phyloP scores from a whole-genome alignment of 2,888 invertebrate genomes.

The Margaritifera margaritifera region DNA sequence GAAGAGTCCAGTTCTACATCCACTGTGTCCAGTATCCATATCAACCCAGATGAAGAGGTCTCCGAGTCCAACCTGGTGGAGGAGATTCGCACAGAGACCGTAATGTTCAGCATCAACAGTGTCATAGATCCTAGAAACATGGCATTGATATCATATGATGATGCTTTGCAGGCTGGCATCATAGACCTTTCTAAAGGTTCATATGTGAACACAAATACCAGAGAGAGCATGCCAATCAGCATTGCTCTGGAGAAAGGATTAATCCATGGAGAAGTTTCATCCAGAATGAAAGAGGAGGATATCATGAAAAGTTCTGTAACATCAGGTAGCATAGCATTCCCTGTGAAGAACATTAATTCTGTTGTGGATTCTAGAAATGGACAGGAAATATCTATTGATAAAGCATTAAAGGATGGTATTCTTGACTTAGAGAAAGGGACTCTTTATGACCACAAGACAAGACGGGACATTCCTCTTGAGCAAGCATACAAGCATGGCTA shows the following conservation, averaged over 20 bases:
- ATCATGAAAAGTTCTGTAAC: slow-evolving; percentile 57
- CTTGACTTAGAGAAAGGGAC: slow-evolving; percentile 78
- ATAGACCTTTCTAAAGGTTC: slow-evolving; percentile 81
- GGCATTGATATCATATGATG: slow-evolving; percentile 85
- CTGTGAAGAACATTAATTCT: slow-evolving; percentile 59
- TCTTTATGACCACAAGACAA: slow-evolving; percentile 87
- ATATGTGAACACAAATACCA: slow-evolving; percentile 82
- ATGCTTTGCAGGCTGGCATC: slow-evolving; percentile 92
- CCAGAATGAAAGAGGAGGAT: slow-evolving; percentile 56
- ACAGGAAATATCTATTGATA: slow-evolving; percentile 56
- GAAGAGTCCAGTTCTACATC: slow-evolving; percentile 75
- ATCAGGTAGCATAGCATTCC: slow-evolving; percentile 51
- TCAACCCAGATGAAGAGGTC: slow-evolving; percentile 75
- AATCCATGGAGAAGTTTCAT: slow-evolving; percentile 75
- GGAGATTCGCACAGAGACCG: slow-evolving; percentile 66
- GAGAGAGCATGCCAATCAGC: slow-evolving; percentile 84
- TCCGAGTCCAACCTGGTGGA: slow-evolving; percentile 75
- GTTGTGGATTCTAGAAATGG: slow-evolving; percentile 86
- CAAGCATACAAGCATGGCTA: slow-evolving; percentile 87
- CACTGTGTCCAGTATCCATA: slow-evolving; percentile 76
- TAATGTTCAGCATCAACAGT: slow-evolving; percentile 63
- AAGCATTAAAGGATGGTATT: slow-evolving; percentile 63
- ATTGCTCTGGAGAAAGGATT: slow-evolving; percentile 87
- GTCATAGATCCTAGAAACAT: slow-evolving; percentile 81
- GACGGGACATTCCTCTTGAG: slow-evolving; percentile 84